A percentile compares a stretch with the other conserved stretches of the same genome.
Evolutionary conservation across 2,888 invertebrate species (phyloP).

Genomic region (Hetaerina titia): DNA sequence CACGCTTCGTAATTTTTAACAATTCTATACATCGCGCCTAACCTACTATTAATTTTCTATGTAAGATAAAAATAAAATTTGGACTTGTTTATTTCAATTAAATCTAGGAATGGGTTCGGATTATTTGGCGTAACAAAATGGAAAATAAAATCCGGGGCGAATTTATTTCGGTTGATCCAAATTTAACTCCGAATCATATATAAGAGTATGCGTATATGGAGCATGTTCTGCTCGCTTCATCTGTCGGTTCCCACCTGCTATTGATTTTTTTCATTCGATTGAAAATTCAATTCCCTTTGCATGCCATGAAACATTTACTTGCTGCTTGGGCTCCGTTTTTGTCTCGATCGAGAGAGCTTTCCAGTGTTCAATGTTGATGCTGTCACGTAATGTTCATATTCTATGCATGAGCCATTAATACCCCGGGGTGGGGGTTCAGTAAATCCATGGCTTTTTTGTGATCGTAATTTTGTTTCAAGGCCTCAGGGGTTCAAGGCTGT

Average conservation of each 20-base stretch:
- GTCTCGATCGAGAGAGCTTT: not conserved
- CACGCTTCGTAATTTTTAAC: no score
- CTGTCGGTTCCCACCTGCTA: not conserved
- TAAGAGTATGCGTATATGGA: not conserved
- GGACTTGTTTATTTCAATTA: not conserved
- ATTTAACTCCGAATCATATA: not conserved
- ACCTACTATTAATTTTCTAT: no score
- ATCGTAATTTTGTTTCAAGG: no score
- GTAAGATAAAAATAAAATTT: no score
- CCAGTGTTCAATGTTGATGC: not conserved
- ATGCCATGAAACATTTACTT: not conserved
- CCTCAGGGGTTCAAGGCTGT: no score
- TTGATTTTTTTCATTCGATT: not conserved
- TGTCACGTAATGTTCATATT: not conserved
- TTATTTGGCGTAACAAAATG: not conserved
- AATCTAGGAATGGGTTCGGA: not conserved
- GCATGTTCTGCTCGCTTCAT: not conserved
- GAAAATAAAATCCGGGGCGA: not conserved
- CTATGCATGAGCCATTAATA: not conserved
- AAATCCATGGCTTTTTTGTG: no score
- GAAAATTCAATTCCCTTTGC: not conserved
- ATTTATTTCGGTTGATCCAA: not conserved
- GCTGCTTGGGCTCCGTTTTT: not conserved
- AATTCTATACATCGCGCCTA: no score
- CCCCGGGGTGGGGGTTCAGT: no score